These are phyloP conservation scores for Ochlodes sylvanus DNA, from an alignment of 2,888 invertebrate genomes.

Conservation along the genomic window DNA sequence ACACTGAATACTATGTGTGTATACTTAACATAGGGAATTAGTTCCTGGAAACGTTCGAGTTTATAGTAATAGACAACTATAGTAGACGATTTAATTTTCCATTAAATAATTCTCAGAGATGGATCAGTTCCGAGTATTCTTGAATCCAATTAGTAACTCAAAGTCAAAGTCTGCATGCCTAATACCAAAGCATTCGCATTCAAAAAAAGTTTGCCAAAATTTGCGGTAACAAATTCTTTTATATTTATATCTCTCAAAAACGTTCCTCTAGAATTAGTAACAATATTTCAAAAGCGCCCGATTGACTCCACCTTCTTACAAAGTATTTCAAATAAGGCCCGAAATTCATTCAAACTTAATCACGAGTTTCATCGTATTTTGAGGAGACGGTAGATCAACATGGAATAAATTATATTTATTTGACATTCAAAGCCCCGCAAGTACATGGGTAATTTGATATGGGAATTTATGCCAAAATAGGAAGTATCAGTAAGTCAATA, in stretches of 20 bases:
- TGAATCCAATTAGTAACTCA: no score
- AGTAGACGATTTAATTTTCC: no score
- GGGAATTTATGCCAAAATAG: constrained; percentile 37
- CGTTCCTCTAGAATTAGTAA: constrained; percentile 4
- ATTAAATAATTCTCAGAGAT: no score
- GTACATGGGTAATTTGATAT: constrained; percentile 32
- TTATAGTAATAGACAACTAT: no score
- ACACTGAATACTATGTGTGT: no score
- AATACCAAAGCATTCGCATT: no score
- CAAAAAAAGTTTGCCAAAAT: not conserved
- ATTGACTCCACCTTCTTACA: constrained; percentile 13
- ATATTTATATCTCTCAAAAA: not conserved
- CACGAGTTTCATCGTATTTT: constrained; percentile 43
- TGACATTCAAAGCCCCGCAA: constrained; percentile 42
- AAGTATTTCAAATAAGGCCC: constrained; percentile 26
- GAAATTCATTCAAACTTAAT: constrained; percentile 40
- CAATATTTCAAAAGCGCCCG: constrained; percentile 11
- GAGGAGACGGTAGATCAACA: constrained; percentile 42
- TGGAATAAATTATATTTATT: constrained; percentile 47
- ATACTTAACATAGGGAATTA: no score
- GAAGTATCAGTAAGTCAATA: constrained; percentile 33
- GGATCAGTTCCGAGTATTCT: no score
- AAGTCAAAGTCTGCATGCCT: no score
- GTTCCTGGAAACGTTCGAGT: no score
- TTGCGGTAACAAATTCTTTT: constrained; percentile 5